These are phyloP conservation scores for Corythoichthys intestinalis DNA, from an alignment of 2,113 vertebrate species.

Conservation along the genomic window DNA sequence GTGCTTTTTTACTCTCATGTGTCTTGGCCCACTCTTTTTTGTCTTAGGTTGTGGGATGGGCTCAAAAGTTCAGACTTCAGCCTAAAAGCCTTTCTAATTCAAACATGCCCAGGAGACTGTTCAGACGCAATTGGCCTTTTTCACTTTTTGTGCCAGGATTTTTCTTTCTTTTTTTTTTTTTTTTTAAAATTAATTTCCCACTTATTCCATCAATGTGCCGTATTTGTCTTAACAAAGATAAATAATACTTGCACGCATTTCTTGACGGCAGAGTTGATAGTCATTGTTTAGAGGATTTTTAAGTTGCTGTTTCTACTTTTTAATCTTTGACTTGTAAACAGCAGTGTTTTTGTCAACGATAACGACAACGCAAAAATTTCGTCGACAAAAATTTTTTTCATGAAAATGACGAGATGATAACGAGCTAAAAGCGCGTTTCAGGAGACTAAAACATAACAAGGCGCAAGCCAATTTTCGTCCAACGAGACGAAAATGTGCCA, in stretches of 20 bases:
- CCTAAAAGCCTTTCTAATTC: slow-evolving; percentile 66
- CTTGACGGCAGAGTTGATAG: neutral
- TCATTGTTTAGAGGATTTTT: neutral
- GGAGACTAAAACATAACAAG: too few species aligned
- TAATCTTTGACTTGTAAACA: too few species aligned
- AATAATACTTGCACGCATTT: slow-evolving; percentile 32
- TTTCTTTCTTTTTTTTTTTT: slow-evolving; percentile 30
- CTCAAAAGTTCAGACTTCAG: slow-evolving; percentile 36
- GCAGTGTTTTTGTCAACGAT: too few species aligned
- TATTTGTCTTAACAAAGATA: slow-evolving; percentile 31
- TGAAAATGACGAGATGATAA: too few species aligned
- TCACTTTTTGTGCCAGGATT: slow-evolving; percentile 46
- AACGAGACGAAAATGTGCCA: too few species aligned
- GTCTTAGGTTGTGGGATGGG: slow-evolving; percentile 28
- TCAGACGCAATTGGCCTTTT: slow-evolving; percentile 28
- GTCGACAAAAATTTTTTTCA: too few species aligned
- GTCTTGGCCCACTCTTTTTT: slow-evolving; percentile 12
- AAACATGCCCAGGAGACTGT: slow-evolving; percentile 58
- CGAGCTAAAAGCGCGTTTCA: too few species aligned
- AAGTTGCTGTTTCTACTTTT: neutral
- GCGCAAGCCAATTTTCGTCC: too few species aligned
- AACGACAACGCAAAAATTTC: too few species aligned
- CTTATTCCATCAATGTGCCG: slow-evolving; percentile 5
- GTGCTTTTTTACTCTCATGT: slow-evolving; percentile 6
- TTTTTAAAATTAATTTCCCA: slow-evolving; percentile 1